Percentiles rank a stretch among this genome's conserved stretches.
These are phyloP conservation scores for Iphiclides podalirius DNA, from an alignment of 2,888 invertebrate species.

Conservation along the genomic window DNA sequence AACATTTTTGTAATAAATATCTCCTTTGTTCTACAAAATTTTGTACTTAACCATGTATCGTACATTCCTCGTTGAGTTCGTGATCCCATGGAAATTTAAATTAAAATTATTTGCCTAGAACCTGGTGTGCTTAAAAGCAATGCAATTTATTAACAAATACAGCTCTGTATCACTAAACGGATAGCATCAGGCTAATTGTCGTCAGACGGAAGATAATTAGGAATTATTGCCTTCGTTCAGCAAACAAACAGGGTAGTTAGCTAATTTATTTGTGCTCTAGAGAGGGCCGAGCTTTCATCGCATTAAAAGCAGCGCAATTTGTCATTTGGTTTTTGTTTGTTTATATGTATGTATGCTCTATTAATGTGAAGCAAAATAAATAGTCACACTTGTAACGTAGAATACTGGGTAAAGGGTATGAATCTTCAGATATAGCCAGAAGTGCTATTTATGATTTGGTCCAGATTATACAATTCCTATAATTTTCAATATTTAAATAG, in stretches of 20 bases:
- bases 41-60: no score
- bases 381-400: neutral
- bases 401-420: no score
- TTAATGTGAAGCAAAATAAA: neutral
- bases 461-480: no score
- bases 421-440: no score
- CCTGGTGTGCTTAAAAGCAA: constrained; percentile 5
- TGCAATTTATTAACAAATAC: neutral
- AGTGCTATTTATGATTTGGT: no score
- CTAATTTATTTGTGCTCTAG: constrained; percentile 34
- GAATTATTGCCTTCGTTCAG: constrained; percentile 35
- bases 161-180: constrained; percentile 22
- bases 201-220: constrained; percentile 36
- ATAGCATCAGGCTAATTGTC: constrained; percentile 36
- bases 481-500: no score
- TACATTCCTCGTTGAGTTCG: no score
- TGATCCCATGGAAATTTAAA: no score
- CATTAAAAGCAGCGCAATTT: constrained; percentile 14
- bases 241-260: constrained; percentile 36
- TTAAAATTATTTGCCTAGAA: no score
- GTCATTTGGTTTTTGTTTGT: neutral
- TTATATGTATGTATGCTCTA: no score
- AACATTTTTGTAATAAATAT: no score
- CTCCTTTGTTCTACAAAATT: no score
- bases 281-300: constrained; percentile 12